Evolutionary conservation across 2,797 vertebrate genomes (phyloP), one percentile per base, ranked within the genome.

Genomic region (Danio jaintianensis): DNA sequence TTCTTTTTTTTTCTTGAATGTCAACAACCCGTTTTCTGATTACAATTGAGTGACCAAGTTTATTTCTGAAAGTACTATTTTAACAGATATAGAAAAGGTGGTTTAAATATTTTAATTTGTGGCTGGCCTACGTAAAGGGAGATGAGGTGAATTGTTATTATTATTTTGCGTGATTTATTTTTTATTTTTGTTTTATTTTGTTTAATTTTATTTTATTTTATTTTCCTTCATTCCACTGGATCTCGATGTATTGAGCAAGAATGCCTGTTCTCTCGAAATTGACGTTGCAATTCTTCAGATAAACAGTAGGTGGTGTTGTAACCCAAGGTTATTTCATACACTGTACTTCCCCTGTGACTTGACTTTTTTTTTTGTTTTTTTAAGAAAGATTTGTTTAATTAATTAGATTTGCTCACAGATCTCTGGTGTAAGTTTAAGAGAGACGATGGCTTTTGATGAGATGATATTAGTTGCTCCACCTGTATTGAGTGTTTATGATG

Each of bases 1-100:
- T n/a, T n/a, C 29, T 84, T 86, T 85, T 86, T 89, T 67, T n/a
- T n/a, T n/a, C 29, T 84, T 86, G 83, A 55, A 78, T 70, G 82
- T 85, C 43, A 69, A 20, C 7, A 59, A 61, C 38, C 82, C 68
- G 67, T 70, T 85, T 82, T 59, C 43, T 80, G 77, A 76, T 89
- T 87, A 90, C 84, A 86, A 83, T 90, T 89, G 88, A 90, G 89
- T 93, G 92, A 94, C 93, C 92, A 93, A 93, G 90, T 91, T 89
- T 85, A 85, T 88, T 90, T 85, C 59, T 81, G 72, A 80, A 84
- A 84, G 80, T 90, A 92, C 84, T 85, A 88, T 92, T 94, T 92
- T 91, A 89, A 84, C 83, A 89, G 80, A 83, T 84, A 82, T 78
- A 43, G 71, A 73, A 86, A 79, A 85, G 22, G 43, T 59, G 22